A percentile compares a stretch with the other conserved stretches of the same genome.
These are phyloP conservation scores for Tigriopus japonicus DNA, from an alignment of 1,140 invertebrate species.

Conservation along the genomic window DNA sequence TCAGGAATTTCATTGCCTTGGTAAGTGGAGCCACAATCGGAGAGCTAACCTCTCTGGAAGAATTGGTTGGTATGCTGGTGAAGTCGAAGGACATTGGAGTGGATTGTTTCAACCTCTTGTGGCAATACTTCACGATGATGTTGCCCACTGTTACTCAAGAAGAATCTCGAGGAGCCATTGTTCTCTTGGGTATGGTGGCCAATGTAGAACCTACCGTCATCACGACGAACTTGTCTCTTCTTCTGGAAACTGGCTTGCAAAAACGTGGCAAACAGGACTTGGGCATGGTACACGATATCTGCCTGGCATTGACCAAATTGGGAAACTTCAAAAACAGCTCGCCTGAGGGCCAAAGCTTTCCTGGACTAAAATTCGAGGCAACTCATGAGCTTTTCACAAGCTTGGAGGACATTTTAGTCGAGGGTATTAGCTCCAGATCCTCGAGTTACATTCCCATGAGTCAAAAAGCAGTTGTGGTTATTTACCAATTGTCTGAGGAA, in stretches of 20 bases:
- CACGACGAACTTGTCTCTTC: constrained; percentile 35
- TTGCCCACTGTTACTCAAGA: constrained; percentile 41
- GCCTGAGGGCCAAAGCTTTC: neutral
- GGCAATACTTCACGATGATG: constrained; percentile 58
- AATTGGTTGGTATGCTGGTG: constrained; percentile 41
- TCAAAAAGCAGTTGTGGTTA: constrained; percentile 36
- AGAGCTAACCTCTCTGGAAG: constrained; percentile 45
- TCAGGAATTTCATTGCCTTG: constrained; percentile 39
- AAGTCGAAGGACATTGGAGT: constrained; percentile 35
- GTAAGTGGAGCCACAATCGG: constrained; percentile 34
- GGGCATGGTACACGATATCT: constrained; percentile 35
- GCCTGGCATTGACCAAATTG: constrained; percentile 35
- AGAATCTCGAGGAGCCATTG: constrained; percentile 45
- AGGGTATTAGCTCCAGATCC: constrained; percentile 25
- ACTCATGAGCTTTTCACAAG: constrained; percentile 36
- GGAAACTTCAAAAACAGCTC: constrained; percentile 20
- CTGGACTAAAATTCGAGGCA: constrained; percentile 26
- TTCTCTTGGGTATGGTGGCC: constrained; percentile 51
- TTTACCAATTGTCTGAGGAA: constrained; percentile 28
- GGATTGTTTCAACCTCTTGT: constrained; percentile 39
- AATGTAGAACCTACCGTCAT: constrained; percentile 31
- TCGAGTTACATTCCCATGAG: constrained; percentile 31
- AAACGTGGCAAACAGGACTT: constrained; percentile 31
- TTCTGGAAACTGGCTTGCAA: constrained; percentile 36
- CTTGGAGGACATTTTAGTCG: constrained; percentile 28